These are phyloP conservation scores for Drosophila peninsularis DNA, from an alignment of 2,888 invertebrate species.

Conservation along the genomic window DNA sequence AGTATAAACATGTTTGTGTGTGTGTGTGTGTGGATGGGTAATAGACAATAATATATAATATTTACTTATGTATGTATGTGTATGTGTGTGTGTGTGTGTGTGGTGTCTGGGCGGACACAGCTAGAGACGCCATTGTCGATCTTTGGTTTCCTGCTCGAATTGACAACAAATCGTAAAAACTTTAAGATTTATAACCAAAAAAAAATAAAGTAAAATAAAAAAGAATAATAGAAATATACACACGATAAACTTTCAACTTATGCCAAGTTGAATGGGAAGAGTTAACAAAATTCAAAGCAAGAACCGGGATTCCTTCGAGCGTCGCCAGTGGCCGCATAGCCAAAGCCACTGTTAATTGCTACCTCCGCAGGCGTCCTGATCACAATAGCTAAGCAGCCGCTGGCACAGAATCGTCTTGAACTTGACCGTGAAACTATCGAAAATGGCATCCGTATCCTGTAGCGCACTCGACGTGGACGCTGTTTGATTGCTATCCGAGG, in stretches of 20 bases:
- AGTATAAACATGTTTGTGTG: conserved; percentile 51
- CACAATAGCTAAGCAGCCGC: conserved; percentile 82
- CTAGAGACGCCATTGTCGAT: conserved; percentile 36
- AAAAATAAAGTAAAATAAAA: conserved; percentile 11
- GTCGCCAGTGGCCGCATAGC: conserved; percentile 8
- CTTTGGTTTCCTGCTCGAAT: conserved; percentile 55
- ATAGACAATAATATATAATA: conserved; percentile 47
- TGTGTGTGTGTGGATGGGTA: conserved; percentile 39
- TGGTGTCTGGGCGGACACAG: conserved; percentile 21
- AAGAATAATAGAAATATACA: conserved; percentile 22
- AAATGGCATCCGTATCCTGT: conserved; percentile 84
- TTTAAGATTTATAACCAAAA: conserved; percentile 41
- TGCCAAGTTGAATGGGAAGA: conserved; percentile 24
- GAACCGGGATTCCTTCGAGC: conserved; percentile 24
- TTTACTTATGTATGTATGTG: conserved; percentile 17
- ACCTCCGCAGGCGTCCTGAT: conserved; percentile 49
- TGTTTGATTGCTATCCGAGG: conserved; percentile 65
- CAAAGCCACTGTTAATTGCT: conserved; percentile 69
- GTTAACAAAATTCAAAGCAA: conserved; percentile 45
- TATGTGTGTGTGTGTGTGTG: conserved; percentile 2
- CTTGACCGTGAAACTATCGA: conserved; percentile 83
- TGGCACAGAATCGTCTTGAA: conserved; percentile 85
- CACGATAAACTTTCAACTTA: conserved; percentile 46
- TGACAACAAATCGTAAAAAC: conserved; percentile 41
- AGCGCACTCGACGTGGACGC: conserved; percentile 47